Conservation (phyloP, 2,113 vertebrate species). For the Pluvialis apricaria region DNA sequence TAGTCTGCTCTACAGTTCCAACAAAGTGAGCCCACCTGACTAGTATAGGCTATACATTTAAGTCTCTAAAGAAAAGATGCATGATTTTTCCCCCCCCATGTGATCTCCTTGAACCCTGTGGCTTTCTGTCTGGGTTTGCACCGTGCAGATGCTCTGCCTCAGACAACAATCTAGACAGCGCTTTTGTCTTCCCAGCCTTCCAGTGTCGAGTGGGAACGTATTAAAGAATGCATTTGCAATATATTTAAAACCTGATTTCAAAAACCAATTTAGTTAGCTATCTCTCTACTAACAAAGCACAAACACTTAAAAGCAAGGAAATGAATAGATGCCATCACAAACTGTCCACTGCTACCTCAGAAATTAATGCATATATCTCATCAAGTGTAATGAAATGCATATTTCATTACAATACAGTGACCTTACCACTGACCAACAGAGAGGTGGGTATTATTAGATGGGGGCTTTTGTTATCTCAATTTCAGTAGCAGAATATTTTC, state of each 20-base stretch:
- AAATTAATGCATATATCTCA: background rate
- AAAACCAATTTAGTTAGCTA: constrained; percentile 8
- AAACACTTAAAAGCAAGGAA: constrained; percentile 25
- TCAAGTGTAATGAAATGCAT: constrained; percentile 21
- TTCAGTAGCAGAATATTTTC: background rate
- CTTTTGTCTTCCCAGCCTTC: background rate
- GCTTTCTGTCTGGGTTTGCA: background rate
- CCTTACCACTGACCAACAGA: background rate
- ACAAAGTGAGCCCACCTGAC: background rate
- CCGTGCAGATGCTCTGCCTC: background rate
- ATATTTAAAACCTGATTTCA: background rate
- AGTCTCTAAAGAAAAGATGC: background rate
- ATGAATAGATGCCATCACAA: background rate
- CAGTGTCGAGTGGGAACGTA: background rate
- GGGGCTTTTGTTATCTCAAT: background rate
- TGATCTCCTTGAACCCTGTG: background rate
- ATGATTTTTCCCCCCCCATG: background rate
- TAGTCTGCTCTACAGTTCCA: background rate
- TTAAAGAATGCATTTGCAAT: background rate
- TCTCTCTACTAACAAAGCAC: constrained; percentile 12
- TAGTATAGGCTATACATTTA: background rate
- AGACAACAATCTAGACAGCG: background rate
- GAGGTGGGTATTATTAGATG: background rate
- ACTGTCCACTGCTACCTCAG: background rate
- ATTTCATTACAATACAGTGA: background rate